phyloP scores from a whole-genome alignment of 2,888 invertebrate species.

The Nephrotoma guestfalica region DNA sequence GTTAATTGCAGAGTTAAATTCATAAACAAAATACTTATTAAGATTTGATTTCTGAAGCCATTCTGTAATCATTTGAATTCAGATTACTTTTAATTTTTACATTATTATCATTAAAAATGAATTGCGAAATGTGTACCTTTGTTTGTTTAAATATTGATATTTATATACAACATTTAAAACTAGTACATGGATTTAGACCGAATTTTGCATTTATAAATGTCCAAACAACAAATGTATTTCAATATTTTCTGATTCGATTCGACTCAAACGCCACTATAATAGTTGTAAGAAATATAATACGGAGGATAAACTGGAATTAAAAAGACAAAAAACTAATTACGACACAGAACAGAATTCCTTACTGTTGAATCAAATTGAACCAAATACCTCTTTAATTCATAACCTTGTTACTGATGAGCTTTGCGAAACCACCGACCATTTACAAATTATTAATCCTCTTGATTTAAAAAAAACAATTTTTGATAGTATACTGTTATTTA shows the following conservation, averaged over 20 bases:
- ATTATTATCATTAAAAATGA: background rate
- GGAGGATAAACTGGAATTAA: background rate
- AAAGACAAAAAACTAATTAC: background rate
- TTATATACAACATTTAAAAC: background rate
- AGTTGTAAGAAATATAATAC: background rate
- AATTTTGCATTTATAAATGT: background rate
- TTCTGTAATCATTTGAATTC: background rate
- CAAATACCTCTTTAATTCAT: background rate
- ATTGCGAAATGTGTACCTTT: background rate
- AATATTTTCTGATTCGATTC: background rate
- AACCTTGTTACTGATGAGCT: background rate
- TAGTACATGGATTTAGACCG: background rate
- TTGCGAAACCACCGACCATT: background rate
- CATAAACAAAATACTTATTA: background rate
- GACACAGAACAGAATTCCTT: background rate
- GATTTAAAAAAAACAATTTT: background rate
- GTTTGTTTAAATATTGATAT: background rate
- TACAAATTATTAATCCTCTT: background rate
- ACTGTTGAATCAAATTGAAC: background rate
- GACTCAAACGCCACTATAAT: background rate
- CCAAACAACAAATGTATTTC: background rate
- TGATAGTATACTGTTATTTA: background rate
- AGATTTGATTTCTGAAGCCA: background rate
- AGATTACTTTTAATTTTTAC: background rate
- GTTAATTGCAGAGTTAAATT: background rate